These are phyloP conservation scores for Pitta sordida DNA, from an alignment of 2,113 vertebrate species.

Conservation along the genomic window DNA sequence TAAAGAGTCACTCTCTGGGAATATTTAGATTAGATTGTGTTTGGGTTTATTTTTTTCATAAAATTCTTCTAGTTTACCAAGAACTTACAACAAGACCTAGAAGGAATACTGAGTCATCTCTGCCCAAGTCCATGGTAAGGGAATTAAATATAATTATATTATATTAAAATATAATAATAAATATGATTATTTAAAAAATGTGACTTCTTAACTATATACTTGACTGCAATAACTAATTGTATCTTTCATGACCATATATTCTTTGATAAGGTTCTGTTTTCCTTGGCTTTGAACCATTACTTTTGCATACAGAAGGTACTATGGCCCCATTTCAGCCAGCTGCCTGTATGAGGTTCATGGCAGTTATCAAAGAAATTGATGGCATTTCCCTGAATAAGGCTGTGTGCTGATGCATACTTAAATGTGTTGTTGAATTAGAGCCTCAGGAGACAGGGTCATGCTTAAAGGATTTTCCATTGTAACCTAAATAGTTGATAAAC, in stretches of 20 bases:
- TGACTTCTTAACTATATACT: background rate
- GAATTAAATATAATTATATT: constrained; percentile 13
- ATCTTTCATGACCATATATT: background rate
- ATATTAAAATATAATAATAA: too few species aligned
- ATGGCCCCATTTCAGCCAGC: background rate
- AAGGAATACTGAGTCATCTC: background rate
- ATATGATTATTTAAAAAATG: too few species aligned
- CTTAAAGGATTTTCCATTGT: constrained; percentile 14
- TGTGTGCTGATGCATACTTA: background rate
- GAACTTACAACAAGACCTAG: background rate
- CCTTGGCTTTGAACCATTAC: background rate
- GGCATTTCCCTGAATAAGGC: background rate
- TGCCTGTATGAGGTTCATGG: background rate
- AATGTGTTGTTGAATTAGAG: background rate
- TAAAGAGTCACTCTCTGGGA: background rate
- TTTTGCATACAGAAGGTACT: background rate
- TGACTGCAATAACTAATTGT: background rate
- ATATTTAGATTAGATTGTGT: background rate
- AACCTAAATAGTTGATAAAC: constrained; percentile 10
- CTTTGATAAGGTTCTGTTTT: background rate
- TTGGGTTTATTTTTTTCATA: background rate
- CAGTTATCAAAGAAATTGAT: background rate
- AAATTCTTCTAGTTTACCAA: background rate
- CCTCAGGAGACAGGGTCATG: background rate
- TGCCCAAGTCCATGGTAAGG: background rate